Evolutionary conservation across 2,888 invertebrate genomes (phyloP), one percentile per base, ranked within the genome.

Genomic region (Ennomos erosarius): DNA sequence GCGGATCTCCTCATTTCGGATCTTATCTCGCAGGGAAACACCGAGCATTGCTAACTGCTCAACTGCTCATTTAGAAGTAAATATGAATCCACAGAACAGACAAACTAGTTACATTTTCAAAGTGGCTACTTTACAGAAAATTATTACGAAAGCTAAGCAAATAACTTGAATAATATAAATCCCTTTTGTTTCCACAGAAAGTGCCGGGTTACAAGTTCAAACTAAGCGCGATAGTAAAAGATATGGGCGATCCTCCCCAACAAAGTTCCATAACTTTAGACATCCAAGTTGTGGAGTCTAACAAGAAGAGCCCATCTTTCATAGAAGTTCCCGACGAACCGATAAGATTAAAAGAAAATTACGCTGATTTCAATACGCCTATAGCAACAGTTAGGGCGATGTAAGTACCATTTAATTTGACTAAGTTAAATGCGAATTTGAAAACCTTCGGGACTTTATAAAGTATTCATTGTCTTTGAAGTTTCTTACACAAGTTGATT

Each of bases 221-320:
- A 67, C 93, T 97, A 79, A 94, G 93, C 68, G 97, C 97, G 9
- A 94, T 94, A 65, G 98, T 97, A n/a, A 93, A 94, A 69, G 98
- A 98, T 85, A 94, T 94, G 82, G 97, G 97, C 0, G 85, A 85
- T 13, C 93, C 90, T 10, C 92, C 94, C 9, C 94, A 94, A 74
- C 94, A 94, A 74, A 95, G 95, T 66, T 93, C 94, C 52, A 97
- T 97, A 64, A 95, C 95, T 78, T 94, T 99, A 64, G 95, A 96
- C 70, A 97, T 99, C 68, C 94, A 95, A 66, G 96, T 98, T 34
- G 97, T 98, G 8, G 97, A 96, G 76, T 97, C 96, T n/a, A 96
- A 96, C 83, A 97, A 96, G 90, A 97, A 96, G 85, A 96, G 96
- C 67, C 98, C 97, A 37, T 93, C 94, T 46, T 97, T 98, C 76